Evolutionary conservation across 2,797 vertebrate species (phyloP).

Genomic region (Botia kubotai): DNA sequence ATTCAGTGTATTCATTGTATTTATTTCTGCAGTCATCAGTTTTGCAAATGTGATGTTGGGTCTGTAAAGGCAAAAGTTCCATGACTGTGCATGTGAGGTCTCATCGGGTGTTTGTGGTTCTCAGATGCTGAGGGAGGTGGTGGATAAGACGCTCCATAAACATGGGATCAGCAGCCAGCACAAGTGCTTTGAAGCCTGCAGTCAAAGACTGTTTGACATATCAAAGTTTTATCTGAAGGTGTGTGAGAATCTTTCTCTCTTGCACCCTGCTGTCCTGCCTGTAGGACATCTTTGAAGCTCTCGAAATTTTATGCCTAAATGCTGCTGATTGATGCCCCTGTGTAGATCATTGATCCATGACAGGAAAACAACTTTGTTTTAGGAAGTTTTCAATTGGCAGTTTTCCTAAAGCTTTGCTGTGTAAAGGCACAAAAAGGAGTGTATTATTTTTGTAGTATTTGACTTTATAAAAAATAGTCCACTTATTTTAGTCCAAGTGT

Average conservation of each 20-base stretch:
- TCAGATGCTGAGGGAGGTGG: slow-evolving; percentile 94
- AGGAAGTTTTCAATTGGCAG: slow-evolving; percentile 5
- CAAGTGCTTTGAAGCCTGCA: slow-evolving; percentile 79
- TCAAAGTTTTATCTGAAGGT: slow-evolving; percentile 98
- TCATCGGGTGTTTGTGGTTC: not conserved
- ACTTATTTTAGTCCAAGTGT: not conserved
- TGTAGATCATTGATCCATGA: slow-evolving; percentile 46
- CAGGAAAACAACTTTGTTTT: slow-evolving; percentile 26
- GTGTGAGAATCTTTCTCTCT: slow-evolving; percentile 52
- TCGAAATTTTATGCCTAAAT: slow-evolving; percentile 34
- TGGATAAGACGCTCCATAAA: slow-evolving; percentile 84
- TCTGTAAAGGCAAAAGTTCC: slow-evolving; percentile 1
- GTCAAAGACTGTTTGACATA: slow-evolving; percentile 86
- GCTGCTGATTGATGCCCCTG: slow-evolving; percentile 27
- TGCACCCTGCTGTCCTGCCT: slow-evolving; percentile 38
- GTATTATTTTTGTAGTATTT: not conserved
- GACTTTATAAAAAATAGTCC: not conserved
- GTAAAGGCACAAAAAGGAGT: not conserved
- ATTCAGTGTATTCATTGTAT: not conserved
- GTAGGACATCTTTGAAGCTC: slow-evolving; percentile 39
- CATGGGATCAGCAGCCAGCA: slow-evolving; percentile 83
- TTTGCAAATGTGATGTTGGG: not conserved
- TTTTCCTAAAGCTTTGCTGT: slow-evolving; percentile 8
- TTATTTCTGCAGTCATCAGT: not conserved
- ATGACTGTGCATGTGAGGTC: slow-evolving; percentile 31